Conservation (phyloP, 2,113 vertebrate species). For the Cercocebus atys region DNA sequence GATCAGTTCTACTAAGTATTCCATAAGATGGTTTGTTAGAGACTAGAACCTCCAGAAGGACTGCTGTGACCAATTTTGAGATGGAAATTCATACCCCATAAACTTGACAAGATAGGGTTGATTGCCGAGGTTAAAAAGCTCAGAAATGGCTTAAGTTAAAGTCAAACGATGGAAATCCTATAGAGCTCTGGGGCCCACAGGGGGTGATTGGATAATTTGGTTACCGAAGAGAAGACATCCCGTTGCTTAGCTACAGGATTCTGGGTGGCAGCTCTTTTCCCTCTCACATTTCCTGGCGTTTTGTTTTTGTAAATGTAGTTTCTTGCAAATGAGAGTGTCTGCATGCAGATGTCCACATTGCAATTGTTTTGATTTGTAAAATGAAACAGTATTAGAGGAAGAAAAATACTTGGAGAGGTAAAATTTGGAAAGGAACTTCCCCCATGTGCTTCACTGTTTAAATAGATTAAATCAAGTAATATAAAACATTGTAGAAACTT, state of each 20-base stretch:
- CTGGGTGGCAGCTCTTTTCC: slow-evolving; percentile 77
- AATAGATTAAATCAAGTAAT: not conserved
- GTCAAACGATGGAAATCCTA: slow-evolving; percentile 8
- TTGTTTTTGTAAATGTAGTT: slow-evolving; percentile 82
- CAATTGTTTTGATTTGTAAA: slow-evolving; percentile 81
- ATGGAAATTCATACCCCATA: not conserved
- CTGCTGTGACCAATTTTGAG: slow-evolving; percentile 10
- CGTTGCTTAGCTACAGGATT: slow-evolving; percentile 73
- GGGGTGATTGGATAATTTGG: slow-evolving; percentile 58
- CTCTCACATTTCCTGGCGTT: slow-evolving; percentile 74
- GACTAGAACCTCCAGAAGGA: not conserved
- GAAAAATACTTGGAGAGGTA: not conserved
- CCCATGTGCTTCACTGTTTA: not conserved
- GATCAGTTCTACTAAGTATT: not conserved
- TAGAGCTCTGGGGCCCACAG: not conserved
- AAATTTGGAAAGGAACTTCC: not conserved
- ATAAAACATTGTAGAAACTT: not conserved
- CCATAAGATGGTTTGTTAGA: not conserved
- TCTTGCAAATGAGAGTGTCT: slow-evolving; percentile 82
- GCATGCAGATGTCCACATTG: slow-evolving; percentile 78
- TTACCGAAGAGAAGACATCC: slow-evolving; percentile 47
- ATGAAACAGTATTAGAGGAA: slow-evolving; percentile 69
- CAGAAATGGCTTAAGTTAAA: slow-evolving; percentile 19
- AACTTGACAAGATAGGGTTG: not conserved
- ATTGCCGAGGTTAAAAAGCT: not conserved